Conservation (phyloP, 2,113 vertebrate genomes). For the Bos indicus region DNA sequence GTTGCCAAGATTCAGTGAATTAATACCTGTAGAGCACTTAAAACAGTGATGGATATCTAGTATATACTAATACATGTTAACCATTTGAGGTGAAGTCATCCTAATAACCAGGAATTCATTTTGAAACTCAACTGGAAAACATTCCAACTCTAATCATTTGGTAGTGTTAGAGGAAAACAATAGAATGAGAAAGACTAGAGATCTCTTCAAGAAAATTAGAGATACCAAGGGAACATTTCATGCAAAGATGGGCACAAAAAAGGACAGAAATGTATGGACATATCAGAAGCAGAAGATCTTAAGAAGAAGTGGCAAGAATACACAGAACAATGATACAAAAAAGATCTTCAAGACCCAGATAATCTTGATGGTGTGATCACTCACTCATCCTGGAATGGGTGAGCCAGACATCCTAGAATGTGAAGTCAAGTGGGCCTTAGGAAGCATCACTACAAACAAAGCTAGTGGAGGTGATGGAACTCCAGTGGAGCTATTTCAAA, state of each 20-base stretch:
- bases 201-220: background rate
- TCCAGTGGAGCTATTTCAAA: background rate
- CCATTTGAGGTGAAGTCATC: background rate
- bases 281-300: background rate
- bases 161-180: background rate
- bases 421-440: background rate
- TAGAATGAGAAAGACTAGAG: background rate
- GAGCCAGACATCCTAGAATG: background rate
- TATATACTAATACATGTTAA: background rate
- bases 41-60: background rate
- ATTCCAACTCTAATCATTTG: background rate
- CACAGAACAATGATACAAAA: background rate
- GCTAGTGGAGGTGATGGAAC: background rate
- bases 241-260: background rate
- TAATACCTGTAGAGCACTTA: background rate
- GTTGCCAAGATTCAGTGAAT: background rate
- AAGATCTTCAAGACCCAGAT: background rate
- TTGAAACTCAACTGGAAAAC: background rate
- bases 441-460: rapidly evolving
- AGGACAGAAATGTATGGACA: background rate
- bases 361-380: background rate
- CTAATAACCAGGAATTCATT: background rate
- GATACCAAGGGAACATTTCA: background rate
- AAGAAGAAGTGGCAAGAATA: background rate
- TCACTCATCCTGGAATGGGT: background rate